Evolutionary conservation across 1,140 invertebrate genomes (phyloP), one percentile per base, ranked within the genome.

Genomic region (Halictus rubicundus): DNA sequence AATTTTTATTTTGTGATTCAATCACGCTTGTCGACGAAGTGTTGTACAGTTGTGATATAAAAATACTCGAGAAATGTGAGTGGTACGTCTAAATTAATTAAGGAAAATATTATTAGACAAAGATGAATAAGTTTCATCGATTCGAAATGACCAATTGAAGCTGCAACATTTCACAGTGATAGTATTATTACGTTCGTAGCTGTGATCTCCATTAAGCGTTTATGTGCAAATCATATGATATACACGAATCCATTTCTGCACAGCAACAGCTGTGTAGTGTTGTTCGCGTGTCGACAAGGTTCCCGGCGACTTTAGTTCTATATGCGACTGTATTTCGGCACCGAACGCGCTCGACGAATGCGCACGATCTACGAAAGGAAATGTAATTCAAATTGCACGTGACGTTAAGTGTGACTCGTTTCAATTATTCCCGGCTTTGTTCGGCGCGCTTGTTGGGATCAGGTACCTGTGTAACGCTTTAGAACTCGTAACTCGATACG

Each of bases 271-370:
- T 46, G 69, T 69, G 39, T 7, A 72, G 79, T 72, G 52, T 32
- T 23, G 72, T 14, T 85, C 46, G 81, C 83, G 83, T 80, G 83
- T 80, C 81, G 68, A 77, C 61, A 80, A 64, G 68, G 57, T 81
- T 77, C 64, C 61, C 70, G 66, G 71, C 52, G 64, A 82, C 72
- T 80, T 85, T 54, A 60, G 32, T 75, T 69, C 78, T 73, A 64
- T 83, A 83, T 37, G 25, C 68, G 77, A 54, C 64, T 69, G 64
- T 77, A 68, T 64, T 76, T 37, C 65, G 68, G 46, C 83, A 68
- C 65, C 78, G 81, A 83, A 77, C 57, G 68, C 57, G 42, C 75
- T 65, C 42, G 37, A 21, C 59, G 7, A 65, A 74, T 60, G 46
- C 25, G 61, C 70, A 23, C 32, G 61, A 37, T 39, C 23, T 16